Percentiles rank a stretch among this genome's conserved stretches.
phyloP scores from a whole-genome alignment of 2,113 vertebrate species.

The Myotis yumanensis region DNA sequence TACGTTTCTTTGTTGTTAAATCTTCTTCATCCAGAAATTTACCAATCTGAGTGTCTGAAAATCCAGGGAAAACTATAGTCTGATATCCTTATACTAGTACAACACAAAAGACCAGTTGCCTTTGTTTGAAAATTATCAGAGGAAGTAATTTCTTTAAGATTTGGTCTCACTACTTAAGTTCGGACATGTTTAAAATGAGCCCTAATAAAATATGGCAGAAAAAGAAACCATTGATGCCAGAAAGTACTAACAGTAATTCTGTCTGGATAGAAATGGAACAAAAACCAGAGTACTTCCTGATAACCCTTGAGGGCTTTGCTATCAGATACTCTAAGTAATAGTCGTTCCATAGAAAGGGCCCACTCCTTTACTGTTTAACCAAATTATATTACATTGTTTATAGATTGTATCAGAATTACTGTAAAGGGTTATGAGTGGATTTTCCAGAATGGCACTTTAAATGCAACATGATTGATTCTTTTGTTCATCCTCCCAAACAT shows the following conservation, averaged over 20 bases:
- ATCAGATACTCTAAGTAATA: conserved; percentile 67
- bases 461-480: conserved; percentile 63
- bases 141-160: neutral
- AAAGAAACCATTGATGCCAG: conserved; percentile 30
- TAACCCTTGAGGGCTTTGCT: conserved; percentile 56
- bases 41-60: neutral
- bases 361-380: conserved; percentile 69
- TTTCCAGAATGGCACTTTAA: conserved; percentile 73
- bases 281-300: conserved; percentile 74
- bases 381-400: conserved; percentile 75
- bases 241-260: conserved; percentile 53
- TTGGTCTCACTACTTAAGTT: neutral
- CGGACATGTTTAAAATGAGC: conserved; percentile 34
- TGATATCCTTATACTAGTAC: neutral
- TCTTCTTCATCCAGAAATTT: neutral
- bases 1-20: neutral
- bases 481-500: conserved; percentile 60
- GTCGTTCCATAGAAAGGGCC: conserved; percentile 57
- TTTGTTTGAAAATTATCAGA: neutral
- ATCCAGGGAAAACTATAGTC: neutral
- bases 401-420: conserved; percentile 70
- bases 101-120: neutral
- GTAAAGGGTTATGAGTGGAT: conserved; percentile 64
- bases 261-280: conserved; percentile 52
- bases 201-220: conserved; percentile 21